Percentiles rank a stretch among this genome's conserved stretches.
Evolutionary conservation across 92 coral and sea anemone species (phyloP).

Genomic region (Bergia sp.): DNA sequence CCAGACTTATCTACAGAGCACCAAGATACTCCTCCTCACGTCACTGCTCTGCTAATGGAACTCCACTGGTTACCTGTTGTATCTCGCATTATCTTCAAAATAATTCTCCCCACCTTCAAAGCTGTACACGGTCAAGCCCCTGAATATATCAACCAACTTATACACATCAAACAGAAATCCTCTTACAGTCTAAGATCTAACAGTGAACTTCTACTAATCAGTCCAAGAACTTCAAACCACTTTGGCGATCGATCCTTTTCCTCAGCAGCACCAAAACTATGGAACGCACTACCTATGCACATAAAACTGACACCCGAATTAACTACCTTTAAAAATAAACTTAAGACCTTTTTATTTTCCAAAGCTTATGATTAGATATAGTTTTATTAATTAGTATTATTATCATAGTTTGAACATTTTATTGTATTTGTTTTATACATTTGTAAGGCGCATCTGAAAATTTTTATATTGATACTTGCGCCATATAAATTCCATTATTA

Average conservation of each 20-base stretch:
- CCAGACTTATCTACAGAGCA: too few species aligned
- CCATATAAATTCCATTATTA: neutral
- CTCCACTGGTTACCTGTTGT: too few species aligned
- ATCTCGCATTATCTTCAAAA: too few species aligned
- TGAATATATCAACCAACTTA: neutral
- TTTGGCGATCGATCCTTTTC: neutral
- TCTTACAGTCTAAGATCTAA: neutral
- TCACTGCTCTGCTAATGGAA: too few species aligned
- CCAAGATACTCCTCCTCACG: too few species aligned
- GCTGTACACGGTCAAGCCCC: neutral
- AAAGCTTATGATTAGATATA: neutral
- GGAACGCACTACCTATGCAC: neutral
- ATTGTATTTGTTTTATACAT: neutral
- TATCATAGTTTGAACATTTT: neutral
- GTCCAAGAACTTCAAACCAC: neutral
- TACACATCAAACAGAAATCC: neutral
- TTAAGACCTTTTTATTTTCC: neutral
- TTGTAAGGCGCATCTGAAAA: neutral
- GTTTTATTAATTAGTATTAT: neutral
- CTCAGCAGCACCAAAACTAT: neutral
- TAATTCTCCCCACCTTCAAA: neutral
- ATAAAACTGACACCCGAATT: neutral
- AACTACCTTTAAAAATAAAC: neutral
- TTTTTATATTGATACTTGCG: neutral
- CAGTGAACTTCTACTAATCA: neutral